These are phyloP conservation scores for Buphagus erythrorhynchus DNA, from an alignment of 2,797 vertebrate species.

Conservation along the genomic window DNA sequence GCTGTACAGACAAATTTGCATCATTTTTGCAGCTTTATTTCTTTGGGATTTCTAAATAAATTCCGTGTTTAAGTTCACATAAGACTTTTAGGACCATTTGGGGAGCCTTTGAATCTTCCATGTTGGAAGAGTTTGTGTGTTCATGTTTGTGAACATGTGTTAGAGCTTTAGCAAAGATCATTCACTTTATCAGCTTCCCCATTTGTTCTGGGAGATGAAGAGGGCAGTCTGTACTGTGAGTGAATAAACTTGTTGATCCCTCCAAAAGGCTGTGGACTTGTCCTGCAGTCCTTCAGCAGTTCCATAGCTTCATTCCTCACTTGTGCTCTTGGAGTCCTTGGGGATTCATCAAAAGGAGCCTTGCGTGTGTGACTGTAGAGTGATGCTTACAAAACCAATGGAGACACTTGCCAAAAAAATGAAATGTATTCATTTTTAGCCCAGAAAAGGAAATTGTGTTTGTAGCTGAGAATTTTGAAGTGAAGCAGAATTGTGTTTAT, in stretches of 20 bases:
- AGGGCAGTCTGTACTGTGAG: neutral
- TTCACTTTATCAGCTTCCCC: neutral
- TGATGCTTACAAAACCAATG: neutral
- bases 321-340: neutral
- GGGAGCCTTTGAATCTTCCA: neutral
- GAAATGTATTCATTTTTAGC: neutral
- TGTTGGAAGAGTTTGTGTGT: neutral
- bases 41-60: neutral
- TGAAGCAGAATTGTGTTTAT: neutral
- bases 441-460: slow-evolving; percentile 15
- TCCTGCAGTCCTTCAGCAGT: neutral
- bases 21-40: neutral
- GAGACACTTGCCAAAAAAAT: neutral
- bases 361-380: neutral
- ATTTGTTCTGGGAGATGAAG: neutral
- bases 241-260: neutral
- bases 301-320: neutral
- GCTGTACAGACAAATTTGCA: neutral
- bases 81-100: fast-evolving
- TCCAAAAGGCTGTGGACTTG: neutral
- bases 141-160: neutral
- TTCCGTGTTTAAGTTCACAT: neutral
- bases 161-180: neutral
- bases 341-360: neutral
- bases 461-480: neutral